phyloP scores from a whole-genome alignment of 1,140 invertebrate species.

The Caerostris darwini region DNA sequence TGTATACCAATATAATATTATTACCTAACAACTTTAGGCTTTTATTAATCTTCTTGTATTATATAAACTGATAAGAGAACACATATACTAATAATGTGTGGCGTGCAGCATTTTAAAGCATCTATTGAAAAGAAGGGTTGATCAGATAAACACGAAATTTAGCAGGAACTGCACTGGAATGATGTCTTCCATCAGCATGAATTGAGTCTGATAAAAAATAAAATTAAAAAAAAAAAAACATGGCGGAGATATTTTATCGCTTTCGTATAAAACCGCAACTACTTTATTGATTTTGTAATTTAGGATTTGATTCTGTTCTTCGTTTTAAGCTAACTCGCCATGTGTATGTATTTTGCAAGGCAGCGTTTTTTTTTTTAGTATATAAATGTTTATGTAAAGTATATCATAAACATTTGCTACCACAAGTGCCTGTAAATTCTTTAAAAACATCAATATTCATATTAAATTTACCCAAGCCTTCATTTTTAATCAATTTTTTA shows the following conservation, averaged over 20 bases:
- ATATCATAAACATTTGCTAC: not conserved
- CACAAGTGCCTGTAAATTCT: not conserved
- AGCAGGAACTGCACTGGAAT: not conserved
- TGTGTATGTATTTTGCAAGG: not conserved
- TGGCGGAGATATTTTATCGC: constrained; percentile 39
- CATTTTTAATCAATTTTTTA: not conserved
- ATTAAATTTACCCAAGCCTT: not conserved
- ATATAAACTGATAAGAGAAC: too few species aligned
- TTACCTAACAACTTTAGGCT: too few species aligned
- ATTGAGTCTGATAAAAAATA: not conserved
- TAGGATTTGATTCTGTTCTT: constrained; percentile 39
- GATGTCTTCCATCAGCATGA: constrained; percentile 26
- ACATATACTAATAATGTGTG: too few species aligned
- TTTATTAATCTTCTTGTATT: too few species aligned
- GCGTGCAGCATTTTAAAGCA: too few species aligned
- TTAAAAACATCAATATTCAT: not conserved
- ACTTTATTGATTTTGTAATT: constrained; percentile 66
- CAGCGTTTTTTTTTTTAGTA: not conserved
- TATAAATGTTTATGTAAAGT: not conserved
- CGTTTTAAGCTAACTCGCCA: not conserved
- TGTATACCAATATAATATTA: too few species aligned
- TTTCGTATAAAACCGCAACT: constrained; percentile 27
- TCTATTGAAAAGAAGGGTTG: not conserved
- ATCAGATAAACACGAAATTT: not conserved
- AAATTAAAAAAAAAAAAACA: constrained; percentile 22